A percentile compares a stretch with the other conserved stretches of the same genome.
Evolutionary conservation across 2,888 invertebrate species (phyloP).

Genomic region (Tetranychus truncatus): DNA sequence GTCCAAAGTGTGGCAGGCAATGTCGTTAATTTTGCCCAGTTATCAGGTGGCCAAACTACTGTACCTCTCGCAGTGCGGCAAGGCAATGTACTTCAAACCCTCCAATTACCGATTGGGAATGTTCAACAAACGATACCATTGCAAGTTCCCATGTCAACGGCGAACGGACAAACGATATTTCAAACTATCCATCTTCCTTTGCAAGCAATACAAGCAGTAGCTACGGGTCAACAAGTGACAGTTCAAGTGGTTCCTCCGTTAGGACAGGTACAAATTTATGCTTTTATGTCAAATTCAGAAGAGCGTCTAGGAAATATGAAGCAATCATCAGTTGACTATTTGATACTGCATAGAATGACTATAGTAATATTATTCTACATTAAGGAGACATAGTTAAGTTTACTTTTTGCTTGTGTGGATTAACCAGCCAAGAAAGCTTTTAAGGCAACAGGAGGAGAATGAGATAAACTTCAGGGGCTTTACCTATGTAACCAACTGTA

Average conservation of each 20-base stretch:
- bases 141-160: slow-evolving; percentile 57
- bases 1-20: slow-evolving; percentile 38
- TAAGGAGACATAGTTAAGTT: too few relatives aligned
- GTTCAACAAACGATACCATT: slow-evolving; percentile 43
- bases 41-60: slow-evolving; percentile 42
- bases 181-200: slow-evolving; percentile 87
- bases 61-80: slow-evolving; percentile 44
- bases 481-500: too few relatives aligned
- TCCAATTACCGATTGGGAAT: slow-evolving; percentile 27
- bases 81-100: slow-evolving; percentile 28
- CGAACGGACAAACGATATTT: slow-evolving; percentile 78
- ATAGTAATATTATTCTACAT: too few relatives aligned
- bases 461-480: too few relatives aligned
- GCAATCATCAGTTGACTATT: too few relatives aligned
- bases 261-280: slow-evolving; percentile 21
- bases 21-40: slow-evolving; percentile 23
- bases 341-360: too few relatives aligned
- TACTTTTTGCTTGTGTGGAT: too few relatives aligned
- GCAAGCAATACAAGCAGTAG: slow-evolving; percentile 46
- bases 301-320: too few relatives aligned
- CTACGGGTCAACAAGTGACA: slow-evolving; percentile 31
- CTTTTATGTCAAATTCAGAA: too few relatives aligned
- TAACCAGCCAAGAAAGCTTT: too few relatives aligned
- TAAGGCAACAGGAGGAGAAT: too few relatives aligned
- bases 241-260: slow-evolving; percentile 27